Conservation (phyloP, 2,888 invertebrate species). For the Ophion costatus region DNA sequence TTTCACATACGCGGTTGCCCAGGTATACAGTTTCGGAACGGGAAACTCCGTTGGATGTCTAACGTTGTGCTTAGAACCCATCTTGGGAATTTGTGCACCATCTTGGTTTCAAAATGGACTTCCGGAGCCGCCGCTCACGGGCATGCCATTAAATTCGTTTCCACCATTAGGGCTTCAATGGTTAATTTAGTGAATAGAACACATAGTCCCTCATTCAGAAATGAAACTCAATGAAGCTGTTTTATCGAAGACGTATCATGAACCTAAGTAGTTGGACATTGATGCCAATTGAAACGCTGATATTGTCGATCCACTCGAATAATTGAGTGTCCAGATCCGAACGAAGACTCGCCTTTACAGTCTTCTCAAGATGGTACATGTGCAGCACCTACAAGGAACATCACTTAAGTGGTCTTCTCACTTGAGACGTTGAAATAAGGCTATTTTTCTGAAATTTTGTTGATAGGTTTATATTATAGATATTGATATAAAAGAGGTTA, state of each 20-base stretch:
- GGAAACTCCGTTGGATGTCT: conserved; percentile 16
- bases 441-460: too few relatives aligned
- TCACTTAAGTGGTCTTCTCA: too few relatives aligned
- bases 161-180: neutral
- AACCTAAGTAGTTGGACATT: too few relatives aligned
- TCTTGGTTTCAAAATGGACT: conserved; percentile 2
- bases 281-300: too few relatives aligned
- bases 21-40: neutral
- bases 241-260: neutral
- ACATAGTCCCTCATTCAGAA: neutral
- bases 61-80: conserved; percentile 1
- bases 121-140: neutral
- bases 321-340: too few relatives aligned
- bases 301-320: too few relatives aligned
- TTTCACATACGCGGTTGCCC: neutral
- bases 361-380: too few relatives aligned
- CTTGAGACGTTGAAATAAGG: too few relatives aligned
- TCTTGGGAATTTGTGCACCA: conserved; percentile 10
- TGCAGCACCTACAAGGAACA: too few relatives aligned
- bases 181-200: neutral
- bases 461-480: too few relatives aligned
- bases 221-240: neutral
- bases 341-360: too few relatives aligned
- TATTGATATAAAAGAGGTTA: too few relatives aligned
- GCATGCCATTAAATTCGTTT: conserved; percentile 13